Evolutionary conservation across 2,797 vertebrate species (phyloP), one percentile per base, ranked within the genome.

Genomic region (Syndactyla subalaris): DNA sequence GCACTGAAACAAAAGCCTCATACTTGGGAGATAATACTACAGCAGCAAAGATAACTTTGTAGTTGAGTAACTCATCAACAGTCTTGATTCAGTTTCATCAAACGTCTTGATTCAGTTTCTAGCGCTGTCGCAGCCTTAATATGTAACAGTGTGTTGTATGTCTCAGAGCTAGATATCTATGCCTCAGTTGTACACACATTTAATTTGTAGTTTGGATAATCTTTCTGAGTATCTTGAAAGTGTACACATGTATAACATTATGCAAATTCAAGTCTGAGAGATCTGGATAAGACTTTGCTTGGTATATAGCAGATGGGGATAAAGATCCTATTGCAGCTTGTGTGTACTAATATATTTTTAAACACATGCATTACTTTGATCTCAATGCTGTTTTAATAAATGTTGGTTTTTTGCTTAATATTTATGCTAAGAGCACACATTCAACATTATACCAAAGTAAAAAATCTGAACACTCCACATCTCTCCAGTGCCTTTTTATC

Each of bases 401-500:
- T 62, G 12, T 62, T 52, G 13, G 1, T n/a, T 57, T 23, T 89
- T 89, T 71, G 26, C 57, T 84, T 62, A 74, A 54, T 41, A 58
- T 22, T 15, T 58, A 20, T 48, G 14, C 2, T 71, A 58, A 86
- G 12, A 77, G 4, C 14, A 74, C 16, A 49, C 2, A 49, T 74
- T 71, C 74, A 78, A 27, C 41, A 22, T 62, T 63, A 78, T 46
- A 30, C 2, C 10, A 74, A 89, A 68, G 15, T 6, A 54, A 79
- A 67, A 73, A 54, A 29, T 12, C 12, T 48, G 34, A 67, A 58
- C 9, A 57, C 14, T 72, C 4, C 21, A 55, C 3, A 9, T 61
- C 16, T 76, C 24, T 79, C 30, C 41, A 39, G 16, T 61, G 12
- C 16, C 34, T 80, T 0, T 0, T 17, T 65, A 43, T n/a, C 8